phyloP scores from a whole-genome alignment of 92 coral and sea anemone species.

The Epizoanthus illoricatus region DNA sequence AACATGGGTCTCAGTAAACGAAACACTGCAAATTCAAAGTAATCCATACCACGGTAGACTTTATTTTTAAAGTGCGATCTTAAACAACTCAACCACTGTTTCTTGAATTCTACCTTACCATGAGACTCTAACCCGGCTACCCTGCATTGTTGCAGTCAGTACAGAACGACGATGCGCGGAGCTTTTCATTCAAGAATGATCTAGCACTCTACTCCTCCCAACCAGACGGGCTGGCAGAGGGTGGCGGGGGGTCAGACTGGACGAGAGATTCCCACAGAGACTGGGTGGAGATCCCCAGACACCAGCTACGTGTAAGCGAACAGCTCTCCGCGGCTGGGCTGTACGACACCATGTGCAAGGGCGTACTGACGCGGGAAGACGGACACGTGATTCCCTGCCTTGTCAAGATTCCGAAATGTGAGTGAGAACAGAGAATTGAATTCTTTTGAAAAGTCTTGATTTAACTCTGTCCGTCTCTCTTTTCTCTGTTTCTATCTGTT shows the following conservation, averaged over 20 bases:
- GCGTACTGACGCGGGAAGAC: constrained; percentile 15
- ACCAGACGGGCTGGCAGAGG: constrained; percentile 33
- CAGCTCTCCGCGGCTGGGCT: constrained; percentile 7
- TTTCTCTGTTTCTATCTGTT: too few relatives aligned
- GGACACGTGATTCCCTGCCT: constrained; percentile 31
- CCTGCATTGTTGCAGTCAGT: constrained; percentile 10
- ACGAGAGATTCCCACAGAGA: background rate
- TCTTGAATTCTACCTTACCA: too few relatives aligned
- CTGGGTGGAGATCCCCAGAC: constrained; percentile 31
- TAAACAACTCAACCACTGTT: too few relatives aligned
- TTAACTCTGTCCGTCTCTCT: too few relatives aligned
- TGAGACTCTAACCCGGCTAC: background rate
- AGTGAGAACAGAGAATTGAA: background rate
- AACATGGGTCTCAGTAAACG: too few relatives aligned
- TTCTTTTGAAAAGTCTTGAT: too few relatives aligned
- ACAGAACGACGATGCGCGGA: constrained; percentile 32
- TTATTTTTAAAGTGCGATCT: too few relatives aligned
- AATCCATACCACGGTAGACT: too few relatives aligned
- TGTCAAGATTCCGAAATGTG: constrained; percentile 25
- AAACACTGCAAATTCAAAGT: too few relatives aligned
- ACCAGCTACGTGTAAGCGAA: constrained; percentile 26
- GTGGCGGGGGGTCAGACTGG: background rate
- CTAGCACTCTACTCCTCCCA: constrained; percentile 33
- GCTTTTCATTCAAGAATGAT: constrained; percentile 40
- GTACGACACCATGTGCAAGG: constrained; percentile 19